A percentile compares a stretch with the other conserved stretches of the same genome.
Conservation (phyloP, 2,888 invertebrate genomes). For the Pseudococcus viburni region DNA sequence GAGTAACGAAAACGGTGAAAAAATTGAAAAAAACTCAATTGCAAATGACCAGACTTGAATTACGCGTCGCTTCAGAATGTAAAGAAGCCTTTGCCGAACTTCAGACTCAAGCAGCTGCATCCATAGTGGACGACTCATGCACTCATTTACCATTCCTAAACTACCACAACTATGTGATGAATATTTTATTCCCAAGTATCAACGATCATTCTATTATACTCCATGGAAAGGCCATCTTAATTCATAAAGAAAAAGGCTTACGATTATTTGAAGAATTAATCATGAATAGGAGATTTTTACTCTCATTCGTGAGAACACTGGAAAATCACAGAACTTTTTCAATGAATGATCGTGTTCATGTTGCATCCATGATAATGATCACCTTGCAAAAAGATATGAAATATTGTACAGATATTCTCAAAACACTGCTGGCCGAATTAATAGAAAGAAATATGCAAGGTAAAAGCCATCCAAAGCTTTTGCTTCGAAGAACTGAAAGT, state of each 20-base stretch:
- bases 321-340: constrained; percentile 96
- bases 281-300: constrained; percentile 97
- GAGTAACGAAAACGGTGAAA: constrained; percentile 86
- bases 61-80: constrained; percentile 96
- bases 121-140: constrained; percentile 91
- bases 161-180: constrained; percentile 97
- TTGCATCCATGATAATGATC: constrained; percentile 98
- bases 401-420: constrained; percentile 98
- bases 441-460: constrained; percentile 99
- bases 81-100: constrained; percentile 97
- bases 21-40: constrained; percentile 99
- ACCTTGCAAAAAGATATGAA: constrained; percentile 98
- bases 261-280: constrained; percentile 94
- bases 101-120: constrained; percentile 97
- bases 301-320: constrained; percentile 95
- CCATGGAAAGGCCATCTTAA: constrained; percentile 91
- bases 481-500: constrained; percentile 93
- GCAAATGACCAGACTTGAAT: constrained; percentile 97
- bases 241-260: constrained; percentile 93
- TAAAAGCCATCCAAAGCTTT: constrained; percentile 94
- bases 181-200: constrained; percentile 95
- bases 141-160: constrained; percentile 98
- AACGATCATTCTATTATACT: constrained; percentile 95
- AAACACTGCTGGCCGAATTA: constrained; percentile 94
- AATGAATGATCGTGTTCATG: constrained; percentile 95